Evolutionary conservation across 1,140 invertebrate species (phyloP).

Genomic region (Helicoverpa armigera): DNA sequence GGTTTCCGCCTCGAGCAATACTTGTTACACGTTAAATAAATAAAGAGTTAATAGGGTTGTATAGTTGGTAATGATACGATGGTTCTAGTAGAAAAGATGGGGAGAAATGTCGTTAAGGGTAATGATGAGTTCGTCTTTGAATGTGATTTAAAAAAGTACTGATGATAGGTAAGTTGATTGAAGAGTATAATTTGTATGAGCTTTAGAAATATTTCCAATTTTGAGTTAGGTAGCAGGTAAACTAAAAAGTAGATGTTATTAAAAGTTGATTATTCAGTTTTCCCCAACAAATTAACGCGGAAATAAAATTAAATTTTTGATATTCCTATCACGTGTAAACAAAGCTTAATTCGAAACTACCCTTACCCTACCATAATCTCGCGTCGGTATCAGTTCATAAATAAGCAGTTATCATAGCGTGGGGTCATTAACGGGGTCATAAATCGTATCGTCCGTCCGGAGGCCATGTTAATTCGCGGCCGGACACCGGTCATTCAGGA

Average conservation of each 20-base stretch:
- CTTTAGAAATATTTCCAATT: too few relatives aligned
- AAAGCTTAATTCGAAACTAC: not conserved
- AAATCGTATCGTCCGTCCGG: conserved; percentile 50
- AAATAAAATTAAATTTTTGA: not conserved
- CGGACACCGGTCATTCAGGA: conserved; percentile 72
- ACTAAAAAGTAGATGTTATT: too few relatives aligned
- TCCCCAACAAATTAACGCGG: not conserved
- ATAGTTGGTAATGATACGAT: too few relatives aligned
- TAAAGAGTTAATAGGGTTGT: not conserved
- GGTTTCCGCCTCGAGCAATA: conserved; percentile 25
- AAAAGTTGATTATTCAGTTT: too few relatives aligned
- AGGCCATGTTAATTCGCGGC: conserved; percentile 70
- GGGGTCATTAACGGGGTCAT: conserved; percentile 54
- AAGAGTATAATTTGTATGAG: too few relatives aligned
- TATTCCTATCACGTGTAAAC: not conserved
- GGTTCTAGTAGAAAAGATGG: too few relatives aligned
- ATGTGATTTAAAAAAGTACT: too few relatives aligned
- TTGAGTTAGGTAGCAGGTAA: too few relatives aligned
- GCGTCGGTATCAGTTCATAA: conserved; percentile 40
- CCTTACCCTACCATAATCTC: conserved; percentile 3
- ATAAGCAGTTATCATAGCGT: conserved; percentile 53
- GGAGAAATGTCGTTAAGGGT: too few relatives aligned
- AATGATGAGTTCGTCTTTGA: too few relatives aligned
- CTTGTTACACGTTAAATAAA: not conserved
- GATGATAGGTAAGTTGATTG: too few relatives aligned